These are phyloP conservation scores for Bubo bubo DNA, from an alignment of 2,113 vertebrate genomes.

Conservation along the genomic window DNA sequence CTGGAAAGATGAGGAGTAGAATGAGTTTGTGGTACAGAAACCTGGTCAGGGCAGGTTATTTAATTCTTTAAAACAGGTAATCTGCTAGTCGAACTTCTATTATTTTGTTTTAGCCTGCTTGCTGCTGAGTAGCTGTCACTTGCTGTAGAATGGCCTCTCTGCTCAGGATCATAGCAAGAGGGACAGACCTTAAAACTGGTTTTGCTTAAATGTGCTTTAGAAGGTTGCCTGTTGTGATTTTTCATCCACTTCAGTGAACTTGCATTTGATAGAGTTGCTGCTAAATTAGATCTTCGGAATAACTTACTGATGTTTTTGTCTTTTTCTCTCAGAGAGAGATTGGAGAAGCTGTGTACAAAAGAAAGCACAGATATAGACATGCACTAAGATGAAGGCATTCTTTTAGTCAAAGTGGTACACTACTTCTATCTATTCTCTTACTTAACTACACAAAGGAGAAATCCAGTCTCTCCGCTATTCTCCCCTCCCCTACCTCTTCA, in stretches of 20 bases:
- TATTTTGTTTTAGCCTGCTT: neutral
- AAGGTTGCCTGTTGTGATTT: neutral
- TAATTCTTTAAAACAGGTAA: neutral
- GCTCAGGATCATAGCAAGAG: neutral
- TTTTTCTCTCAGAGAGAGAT: neutral
- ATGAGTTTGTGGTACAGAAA: constrained; percentile 25
- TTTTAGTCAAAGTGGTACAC: constrained; percentile 12
- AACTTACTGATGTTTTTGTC: constrained; percentile 18
- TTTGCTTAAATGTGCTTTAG: neutral
- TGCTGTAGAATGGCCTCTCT: neutral
- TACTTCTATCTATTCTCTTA: neutral
- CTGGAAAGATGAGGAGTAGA: neutral
- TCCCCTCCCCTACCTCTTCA: neutral
- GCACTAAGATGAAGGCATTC: constrained; percentile 2
- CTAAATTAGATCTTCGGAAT: constrained; percentile 30
- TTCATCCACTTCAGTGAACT: neutral
- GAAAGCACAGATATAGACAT: constrained; percentile 9
- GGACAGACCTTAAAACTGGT: neutral
- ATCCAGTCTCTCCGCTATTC: neutral
- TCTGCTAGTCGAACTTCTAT: constrained; percentile 13
- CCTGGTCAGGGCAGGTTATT: neutral
- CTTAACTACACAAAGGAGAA: constrained; percentile 6
- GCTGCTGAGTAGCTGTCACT: neutral
- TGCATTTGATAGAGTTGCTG: constrained; percentile 3
- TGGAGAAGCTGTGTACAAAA: constrained; percentile 18